Evolutionary conservation across 2,113 vertebrate genomes (phyloP).

Genomic region (Lophura nycthemera): DNA sequence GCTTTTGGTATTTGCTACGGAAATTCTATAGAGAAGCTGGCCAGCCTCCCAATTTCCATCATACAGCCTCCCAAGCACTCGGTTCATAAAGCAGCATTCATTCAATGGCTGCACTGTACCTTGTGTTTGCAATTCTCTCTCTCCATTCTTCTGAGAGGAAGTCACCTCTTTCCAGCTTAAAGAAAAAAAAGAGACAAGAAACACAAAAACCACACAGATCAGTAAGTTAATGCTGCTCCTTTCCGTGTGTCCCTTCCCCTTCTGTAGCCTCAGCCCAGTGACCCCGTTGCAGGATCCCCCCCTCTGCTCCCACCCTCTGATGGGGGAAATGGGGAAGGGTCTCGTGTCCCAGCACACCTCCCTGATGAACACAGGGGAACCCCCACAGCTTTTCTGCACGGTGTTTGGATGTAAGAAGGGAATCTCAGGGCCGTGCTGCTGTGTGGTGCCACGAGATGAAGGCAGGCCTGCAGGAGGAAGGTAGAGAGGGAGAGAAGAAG

Average conservation of each 20-base stretch:
- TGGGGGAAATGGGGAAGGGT: accelerated
- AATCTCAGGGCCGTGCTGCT: neutral
- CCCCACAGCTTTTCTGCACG: neutral
- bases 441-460: neutral
- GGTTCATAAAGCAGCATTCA: conserved; percentile 3
- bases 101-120: conserved; percentile 76
- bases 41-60: conserved; percentile 62
- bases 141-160: conserved; percentile 99
- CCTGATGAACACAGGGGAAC: neutral
- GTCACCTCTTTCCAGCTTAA: conserved; percentile 96
- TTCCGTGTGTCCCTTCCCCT: neutral
- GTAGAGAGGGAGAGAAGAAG: neutral
- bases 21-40: conserved; percentile 71
- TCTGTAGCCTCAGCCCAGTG: neutral
- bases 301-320: neutral
- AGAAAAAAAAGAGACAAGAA: conserved; percentile 49
- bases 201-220: neutral
- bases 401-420: neutral
- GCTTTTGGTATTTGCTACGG: conserved; percentile 40
- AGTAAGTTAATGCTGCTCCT: neutral
- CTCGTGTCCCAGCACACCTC: neutral
- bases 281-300: neutral
- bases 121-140: conserved; percentile 97
- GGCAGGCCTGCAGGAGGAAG: neutral
- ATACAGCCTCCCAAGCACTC: conserved; percentile 19